Percentiles rank a stretch among this genome's conserved stretches.
Evolutionary conservation across 2,113 vertebrate species (phyloP).

Genomic region (Nyctereutes procyonoides): DNA sequence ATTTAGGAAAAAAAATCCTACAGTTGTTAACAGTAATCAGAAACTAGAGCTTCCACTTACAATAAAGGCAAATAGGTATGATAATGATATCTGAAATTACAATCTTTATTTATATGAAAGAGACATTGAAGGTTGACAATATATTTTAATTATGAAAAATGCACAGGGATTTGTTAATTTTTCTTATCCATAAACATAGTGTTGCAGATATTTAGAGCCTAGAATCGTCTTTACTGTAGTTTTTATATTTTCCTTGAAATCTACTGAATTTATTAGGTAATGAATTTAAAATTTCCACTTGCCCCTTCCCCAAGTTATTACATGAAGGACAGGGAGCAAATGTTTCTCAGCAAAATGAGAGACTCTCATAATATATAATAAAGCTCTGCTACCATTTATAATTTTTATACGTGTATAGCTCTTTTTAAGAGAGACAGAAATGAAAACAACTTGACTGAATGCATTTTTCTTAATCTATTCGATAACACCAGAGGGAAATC

Average conservation of each 20-base stretch:
- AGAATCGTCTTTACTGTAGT: conserved; percentile 4
- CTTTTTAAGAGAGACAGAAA: conserved; percentile 39
- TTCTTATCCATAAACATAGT: conserved; percentile 35
- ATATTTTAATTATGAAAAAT: conserved; percentile 71
- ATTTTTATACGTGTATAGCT: background rate
- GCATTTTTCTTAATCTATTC: conserved; percentile 51
- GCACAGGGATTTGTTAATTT: background rate
- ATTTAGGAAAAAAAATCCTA: conserved; percentile 28
- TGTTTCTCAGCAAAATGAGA: background rate
- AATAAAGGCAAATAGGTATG: conserved; percentile 60
- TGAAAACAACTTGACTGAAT: conserved; percentile 26
- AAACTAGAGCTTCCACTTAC: conserved; percentile 47
- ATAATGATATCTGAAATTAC: conserved; percentile 57
- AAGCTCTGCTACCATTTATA: background rate
- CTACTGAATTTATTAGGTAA: conserved; percentile 41
- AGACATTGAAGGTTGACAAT: background rate
- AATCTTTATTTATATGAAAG: conserved; percentile 62
- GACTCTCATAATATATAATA: conserved; percentile 25
- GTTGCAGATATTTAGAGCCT: background rate
- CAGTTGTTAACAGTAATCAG: conserved; percentile 45
- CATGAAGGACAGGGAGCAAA: conserved; percentile 55
- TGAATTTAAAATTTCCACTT: conserved; percentile 46
- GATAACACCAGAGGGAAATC: conserved; percentile 20
- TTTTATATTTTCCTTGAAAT: conserved; percentile 68
- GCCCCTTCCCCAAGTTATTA: background rate